Percentiles rank a stretch among this genome's conserved stretches.
Evolutionary conservation across 2,797 vertebrate species (phyloP).

Genomic region (Leptoclinus maculatus): DNA sequence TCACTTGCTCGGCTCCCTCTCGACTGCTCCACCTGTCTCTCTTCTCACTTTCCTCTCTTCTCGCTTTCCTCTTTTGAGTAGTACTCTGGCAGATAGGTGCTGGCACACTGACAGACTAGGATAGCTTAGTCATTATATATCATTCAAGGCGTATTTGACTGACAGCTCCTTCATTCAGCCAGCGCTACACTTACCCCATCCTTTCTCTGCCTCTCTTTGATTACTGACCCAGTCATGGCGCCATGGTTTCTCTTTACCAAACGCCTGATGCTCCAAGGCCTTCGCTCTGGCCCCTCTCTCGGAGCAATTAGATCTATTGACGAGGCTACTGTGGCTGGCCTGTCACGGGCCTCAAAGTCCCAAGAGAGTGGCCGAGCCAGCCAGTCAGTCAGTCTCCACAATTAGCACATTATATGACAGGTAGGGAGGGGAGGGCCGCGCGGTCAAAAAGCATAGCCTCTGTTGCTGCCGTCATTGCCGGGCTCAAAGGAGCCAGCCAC

Average conservation of each 20-base stretch:
- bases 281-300: slow-evolving; percentile 79
- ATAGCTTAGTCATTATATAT: slow-evolving; percentile 83
- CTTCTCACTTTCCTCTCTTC: slow-evolving; percentile 63
- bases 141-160: slow-evolving; percentile 86
- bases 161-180: slow-evolving; percentile 79
- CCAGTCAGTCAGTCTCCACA: slow-evolving; percentile 80
- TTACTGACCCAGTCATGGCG: slow-evolving; percentile 88
- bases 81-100: slow-evolving; percentile 86
- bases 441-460: slow-evolving; percentile 50
- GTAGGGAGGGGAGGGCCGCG: slow-evolving; percentile 49
- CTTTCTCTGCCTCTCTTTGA: slow-evolving; percentile 78
- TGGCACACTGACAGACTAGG: slow-evolving; percentile 84
- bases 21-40: slow-evolving; percentile 62
- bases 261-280: slow-evolving; percentile 76
- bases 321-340: slow-evolving; percentile 72
- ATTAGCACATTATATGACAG: slow-evolving; percentile 81
- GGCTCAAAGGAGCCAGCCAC: slow-evolving; percentile 62
- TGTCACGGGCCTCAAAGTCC: slow-evolving; percentile 69
- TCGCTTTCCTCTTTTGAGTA: slow-evolving; percentile 57
- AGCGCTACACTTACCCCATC: slow-evolving; percentile 68
- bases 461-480: slow-evolving; percentile 32
- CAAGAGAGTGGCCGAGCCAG: slow-evolving; percentile 56
- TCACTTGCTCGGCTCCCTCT: slow-evolving; percentile 61
- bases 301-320: slow-evolving; percentile 89
- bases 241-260: slow-evolving; percentile 86